These are phyloP conservation scores for Drosophila busckii DNA, from an alignment of 1,140 invertebrate genomes.

Conservation along the genomic window DNA sequence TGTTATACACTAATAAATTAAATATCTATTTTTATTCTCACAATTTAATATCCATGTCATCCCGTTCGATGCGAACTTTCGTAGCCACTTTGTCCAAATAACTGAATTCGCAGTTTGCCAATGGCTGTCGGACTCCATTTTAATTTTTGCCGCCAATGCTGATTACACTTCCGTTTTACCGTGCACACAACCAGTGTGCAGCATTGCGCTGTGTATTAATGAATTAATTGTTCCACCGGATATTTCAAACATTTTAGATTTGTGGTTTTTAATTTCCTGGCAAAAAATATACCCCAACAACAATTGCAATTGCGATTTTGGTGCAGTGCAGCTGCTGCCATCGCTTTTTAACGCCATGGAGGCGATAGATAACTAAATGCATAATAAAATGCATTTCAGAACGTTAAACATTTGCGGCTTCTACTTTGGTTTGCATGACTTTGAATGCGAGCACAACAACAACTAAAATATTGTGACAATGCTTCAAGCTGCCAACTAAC, in stretches of 20 bases:
- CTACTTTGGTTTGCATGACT: constrained; percentile 46
- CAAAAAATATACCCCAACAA: constrained; percentile 66
- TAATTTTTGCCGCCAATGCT: constrained; percentile 37
- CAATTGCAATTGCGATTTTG: constrained; percentile 19
- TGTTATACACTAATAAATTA: too few species aligned
- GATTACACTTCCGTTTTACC: constrained; percentile 63
- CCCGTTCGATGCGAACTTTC: too few species aligned
- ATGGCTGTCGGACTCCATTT: constrained; percentile 17
- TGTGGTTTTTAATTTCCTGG: constrained; percentile 76
- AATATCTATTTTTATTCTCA: too few species aligned
- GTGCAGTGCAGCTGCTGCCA: not conserved
- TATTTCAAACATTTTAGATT: constrained; percentile 77
- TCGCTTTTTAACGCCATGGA: too few species aligned
- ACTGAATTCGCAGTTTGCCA: too few species aligned
- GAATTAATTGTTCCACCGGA: constrained; percentile 75
- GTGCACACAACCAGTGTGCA: constrained; percentile 7
- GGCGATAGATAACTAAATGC: too few species aligned
- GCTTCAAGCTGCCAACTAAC: constrained; percentile 49
- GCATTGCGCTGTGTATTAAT: constrained; percentile 47
- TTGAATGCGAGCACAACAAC: constrained; percentile 34
- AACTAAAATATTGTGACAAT: constrained; percentile 65
- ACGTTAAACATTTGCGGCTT: constrained; percentile 65
- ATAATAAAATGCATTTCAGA: too few species aligned
- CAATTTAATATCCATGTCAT: too few species aligned
- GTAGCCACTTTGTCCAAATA: too few species aligned